phyloP scores from a whole-genome alignment of 2,888 invertebrate genomes.

The Papilio gigon region DNA sequence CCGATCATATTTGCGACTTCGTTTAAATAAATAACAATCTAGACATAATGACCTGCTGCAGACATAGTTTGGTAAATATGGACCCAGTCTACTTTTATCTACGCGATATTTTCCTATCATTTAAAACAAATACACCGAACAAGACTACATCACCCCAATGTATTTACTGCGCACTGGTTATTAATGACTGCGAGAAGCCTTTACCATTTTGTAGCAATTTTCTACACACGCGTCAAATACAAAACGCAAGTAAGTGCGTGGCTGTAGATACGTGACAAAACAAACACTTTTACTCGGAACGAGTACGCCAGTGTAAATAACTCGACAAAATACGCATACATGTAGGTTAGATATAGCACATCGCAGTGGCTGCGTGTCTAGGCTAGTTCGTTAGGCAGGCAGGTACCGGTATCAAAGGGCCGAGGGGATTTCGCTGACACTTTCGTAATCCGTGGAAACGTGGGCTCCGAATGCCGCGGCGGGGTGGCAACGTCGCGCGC shows the following conservation, averaged over 20 bases:
- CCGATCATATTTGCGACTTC: constrained; percentile 20
- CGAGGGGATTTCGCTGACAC: constrained; percentile 66
- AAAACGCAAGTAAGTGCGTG: not conserved
- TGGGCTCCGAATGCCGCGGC: constrained; percentile 60
- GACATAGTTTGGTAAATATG: not conserved
- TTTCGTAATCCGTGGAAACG: constrained; percentile 54
- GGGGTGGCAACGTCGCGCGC: constrained; percentile 76
- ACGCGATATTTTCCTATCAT: not conserved
- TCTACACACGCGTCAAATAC: constrained; percentile 4
- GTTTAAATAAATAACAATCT: constrained; percentile 13
- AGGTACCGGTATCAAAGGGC: constrained; percentile 61
- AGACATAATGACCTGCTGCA: constrained; percentile 10
- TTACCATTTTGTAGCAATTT: constrained; percentile 19
- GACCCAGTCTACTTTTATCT: not conserved
- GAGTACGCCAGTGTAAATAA: constrained; percentile 19
- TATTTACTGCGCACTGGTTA: not conserved
- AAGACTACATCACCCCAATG: too few relatives aligned
- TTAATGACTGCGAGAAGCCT: constrained; percentile 23
- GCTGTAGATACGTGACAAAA: constrained; percentile 11
- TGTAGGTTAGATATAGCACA: constrained; percentile 53
- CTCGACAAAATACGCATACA: constrained; percentile 27
- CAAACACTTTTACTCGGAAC: constrained; percentile 38
- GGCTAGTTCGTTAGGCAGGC: constrained; percentile 51
- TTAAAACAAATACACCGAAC: constrained; percentile 1
- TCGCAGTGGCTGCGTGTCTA: constrained; percentile 45